Conservation (phyloP, 1,140 invertebrate genomes). For the Drosophila quadrilineata region DNA sequence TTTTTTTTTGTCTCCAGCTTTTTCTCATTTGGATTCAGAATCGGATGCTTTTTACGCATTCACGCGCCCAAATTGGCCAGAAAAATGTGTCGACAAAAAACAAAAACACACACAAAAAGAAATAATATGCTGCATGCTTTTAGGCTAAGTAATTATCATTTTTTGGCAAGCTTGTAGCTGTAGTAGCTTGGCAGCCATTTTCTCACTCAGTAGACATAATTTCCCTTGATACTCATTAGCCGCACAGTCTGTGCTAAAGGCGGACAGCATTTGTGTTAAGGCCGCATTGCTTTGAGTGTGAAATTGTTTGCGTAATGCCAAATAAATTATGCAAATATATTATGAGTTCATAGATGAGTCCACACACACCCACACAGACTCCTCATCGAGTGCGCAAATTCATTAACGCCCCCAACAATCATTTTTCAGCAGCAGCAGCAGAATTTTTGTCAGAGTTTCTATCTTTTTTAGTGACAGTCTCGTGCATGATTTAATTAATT, state of each 20-base stretch:
- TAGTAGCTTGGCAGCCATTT: slow-evolving; percentile 7
- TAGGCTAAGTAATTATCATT: slow-evolving; percentile 58
- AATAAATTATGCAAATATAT: slow-evolving; percentile 68
- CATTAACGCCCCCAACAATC: background rate
- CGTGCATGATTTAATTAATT: background rate
- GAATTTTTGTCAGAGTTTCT: background rate
- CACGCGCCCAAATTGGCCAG: slow-evolving; percentile 65
- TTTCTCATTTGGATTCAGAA: slow-evolving; percentile 17
- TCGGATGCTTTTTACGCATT: slow-evolving; percentile 65
- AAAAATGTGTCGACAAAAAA: slow-evolving; percentile 24
- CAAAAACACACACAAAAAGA: slow-evolving; percentile 33
- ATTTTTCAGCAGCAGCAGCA: slow-evolving; percentile 2
- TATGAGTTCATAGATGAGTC: slow-evolving; percentile 41
- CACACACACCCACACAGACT: background rate
- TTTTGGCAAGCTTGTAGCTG: slow-evolving; percentile 47
- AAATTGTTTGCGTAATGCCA: slow-evolving; percentile 68
- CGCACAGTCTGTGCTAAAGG: slow-evolving; percentile 22
- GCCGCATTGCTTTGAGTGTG: slow-evolving; percentile 54
- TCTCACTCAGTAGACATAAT: slow-evolving; percentile 46
- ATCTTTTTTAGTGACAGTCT: no score
- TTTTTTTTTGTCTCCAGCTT: slow-evolving; percentile 21
- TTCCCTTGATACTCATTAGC: slow-evolving; percentile 68
- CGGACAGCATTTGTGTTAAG: slow-evolving; percentile 53
- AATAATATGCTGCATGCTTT: slow-evolving; percentile 49
- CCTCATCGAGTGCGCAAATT: background rate